A percentile compares a stretch with the other conserved stretches of the same genome.
phyloP scores from a whole-genome alignment of 2,113 vertebrate genomes.

The Neolamprologus modestus region DNA sequence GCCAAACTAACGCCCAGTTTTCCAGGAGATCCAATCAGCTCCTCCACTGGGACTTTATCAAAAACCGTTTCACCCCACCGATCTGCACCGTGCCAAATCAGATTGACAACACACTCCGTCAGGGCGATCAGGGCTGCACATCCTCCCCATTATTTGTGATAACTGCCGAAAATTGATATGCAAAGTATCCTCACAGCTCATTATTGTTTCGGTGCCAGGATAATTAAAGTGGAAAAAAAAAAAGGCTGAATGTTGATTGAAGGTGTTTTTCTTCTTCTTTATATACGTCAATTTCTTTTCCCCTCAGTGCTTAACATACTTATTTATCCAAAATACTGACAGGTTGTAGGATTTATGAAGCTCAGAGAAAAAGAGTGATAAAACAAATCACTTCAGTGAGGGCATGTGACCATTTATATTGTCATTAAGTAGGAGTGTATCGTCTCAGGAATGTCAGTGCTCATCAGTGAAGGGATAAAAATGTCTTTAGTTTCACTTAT shows the following conservation, averaged over 20 bases:
- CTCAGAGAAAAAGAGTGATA: neutral
- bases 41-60: slow-evolving; percentile 15
- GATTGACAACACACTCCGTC: slow-evolving; percentile 18
- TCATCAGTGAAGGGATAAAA: neutral
- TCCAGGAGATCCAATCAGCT: slow-evolving; percentile 44
- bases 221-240: slow-evolving; percentile 21
- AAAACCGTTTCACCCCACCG: slow-evolving; percentile 7
- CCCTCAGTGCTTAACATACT: neutral
- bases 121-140: slow-evolving; percentile 8
- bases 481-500: neutral
- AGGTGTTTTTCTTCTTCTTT: neutral
- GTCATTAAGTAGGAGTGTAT: neutral
- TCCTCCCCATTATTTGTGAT: slow-evolving; percentile 16
- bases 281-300: neutral
- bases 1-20: neutral
- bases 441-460: neutral
- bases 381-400: slow-evolving; percentile 12
- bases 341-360: slow-evolving; percentile 14
- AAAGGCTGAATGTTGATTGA: slow-evolving; percentile 26
- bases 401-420: neutral
- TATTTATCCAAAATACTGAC: slow-evolving; percentile 4
- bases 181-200: slow-evolving; percentile 32
- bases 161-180: slow-evolving; percentile 40
- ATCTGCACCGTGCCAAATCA: neutral
- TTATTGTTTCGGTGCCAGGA: slow-evolving; percentile 18